These are phyloP conservation scores for Thaumetopoea pityocampa DNA, from an alignment of 1,140 invertebrate genomes.

Conservation along the genomic window DNA sequence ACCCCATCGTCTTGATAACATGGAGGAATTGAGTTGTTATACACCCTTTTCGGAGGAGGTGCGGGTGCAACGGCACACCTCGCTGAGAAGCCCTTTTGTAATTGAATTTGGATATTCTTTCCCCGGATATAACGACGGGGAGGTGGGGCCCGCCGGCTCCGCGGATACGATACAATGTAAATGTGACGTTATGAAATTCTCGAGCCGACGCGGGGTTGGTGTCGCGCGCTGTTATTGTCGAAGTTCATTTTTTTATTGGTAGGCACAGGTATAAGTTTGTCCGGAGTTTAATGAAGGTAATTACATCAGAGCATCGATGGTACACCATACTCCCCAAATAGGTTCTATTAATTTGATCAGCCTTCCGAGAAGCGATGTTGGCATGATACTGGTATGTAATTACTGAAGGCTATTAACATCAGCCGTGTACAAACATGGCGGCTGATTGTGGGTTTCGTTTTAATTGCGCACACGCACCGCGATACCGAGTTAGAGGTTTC, in stretches of 20 bases:
- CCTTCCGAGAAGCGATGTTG: constrained; percentile 70
- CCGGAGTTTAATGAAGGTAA: constrained; percentile 11
- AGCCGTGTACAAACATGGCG: constrained; percentile 73
- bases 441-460: constrained; percentile 72
- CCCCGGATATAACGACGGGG: constrained; percentile 56
- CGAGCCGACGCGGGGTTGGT: constrained; percentile 29
- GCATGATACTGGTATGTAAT: constrained; percentile 71
- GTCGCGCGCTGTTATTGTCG: constrained; percentile 35
- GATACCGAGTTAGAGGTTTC: constrained; percentile 49
- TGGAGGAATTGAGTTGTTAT: constrained; percentile 73
- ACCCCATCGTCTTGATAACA: constrained; percentile 68
- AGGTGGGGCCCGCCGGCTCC: constrained; percentile 50
- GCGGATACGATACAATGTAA: constrained; percentile 49
- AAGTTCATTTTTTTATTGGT: constrained; percentile 27
- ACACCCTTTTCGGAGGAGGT: constrained; percentile 65
- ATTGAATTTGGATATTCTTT: constrained; percentile 74
- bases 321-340: constrained; percentile 42
- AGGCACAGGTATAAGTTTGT: constrained; percentile 1
- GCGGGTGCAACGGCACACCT: constrained; percentile 65
- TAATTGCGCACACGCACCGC: constrained; percentile 72
- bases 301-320: constrained; percentile 20
- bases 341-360: constrained; percentile 71
- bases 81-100: constrained; percentile 65
- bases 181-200: constrained; percentile 55
- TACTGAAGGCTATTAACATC: constrained; percentile 72